Evolutionary conservation across 2,888 invertebrate genomes (phyloP).

Genomic region (Drosophila sordidapex): DNA sequence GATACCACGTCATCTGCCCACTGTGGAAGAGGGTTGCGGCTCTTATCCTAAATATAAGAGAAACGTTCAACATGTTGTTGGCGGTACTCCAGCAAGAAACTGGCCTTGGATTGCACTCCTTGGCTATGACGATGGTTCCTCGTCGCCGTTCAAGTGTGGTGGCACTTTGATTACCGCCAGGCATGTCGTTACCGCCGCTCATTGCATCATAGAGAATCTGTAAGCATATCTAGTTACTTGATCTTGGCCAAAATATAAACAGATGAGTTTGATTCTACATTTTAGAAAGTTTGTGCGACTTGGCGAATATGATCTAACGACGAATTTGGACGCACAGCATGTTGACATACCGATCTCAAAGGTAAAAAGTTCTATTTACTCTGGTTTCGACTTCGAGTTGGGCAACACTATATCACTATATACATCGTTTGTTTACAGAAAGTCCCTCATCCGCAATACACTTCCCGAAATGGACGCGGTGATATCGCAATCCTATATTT

Average conservation of each 20-base stretch:
- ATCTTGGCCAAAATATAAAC: not conserved
- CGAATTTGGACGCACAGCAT: constrained; percentile 86
- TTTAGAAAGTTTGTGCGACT: constrained; percentile 87
- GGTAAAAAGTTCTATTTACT: constrained; percentile 59
- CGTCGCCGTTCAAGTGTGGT: constrained; percentile 83
- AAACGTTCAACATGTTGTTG: constrained; percentile 83
- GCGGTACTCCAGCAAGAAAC: constrained; percentile 88
- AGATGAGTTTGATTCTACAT: not conserved
- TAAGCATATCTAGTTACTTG: constrained; percentile 15
- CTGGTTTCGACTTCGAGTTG: not conserved
- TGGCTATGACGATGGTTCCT: constrained; percentile 87
- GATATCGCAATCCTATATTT: constrained; percentile 92
- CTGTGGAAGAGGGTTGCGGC: constrained; percentile 87
- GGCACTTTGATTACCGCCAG: constrained; percentile 86
- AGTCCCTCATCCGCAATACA: constrained; percentile 76
- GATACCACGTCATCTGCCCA: constrained; percentile 76
- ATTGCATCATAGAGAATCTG: constrained; percentile 72
- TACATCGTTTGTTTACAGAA: constrained; percentile 45
- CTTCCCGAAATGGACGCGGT: constrained; percentile 86
- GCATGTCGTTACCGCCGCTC: constrained; percentile 89
- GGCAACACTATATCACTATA: not conserved
- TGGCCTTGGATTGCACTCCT: constrained; percentile 93
- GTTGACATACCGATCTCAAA: constrained; percentile 87
- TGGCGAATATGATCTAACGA: constrained; percentile 91
- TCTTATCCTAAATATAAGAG: constrained; percentile 85